Percentiles rank a stretch among this genome's conserved stretches.
Conservation (phyloP, 2,888 invertebrate genomes). For the Tetheella fluctuosa region DNA sequence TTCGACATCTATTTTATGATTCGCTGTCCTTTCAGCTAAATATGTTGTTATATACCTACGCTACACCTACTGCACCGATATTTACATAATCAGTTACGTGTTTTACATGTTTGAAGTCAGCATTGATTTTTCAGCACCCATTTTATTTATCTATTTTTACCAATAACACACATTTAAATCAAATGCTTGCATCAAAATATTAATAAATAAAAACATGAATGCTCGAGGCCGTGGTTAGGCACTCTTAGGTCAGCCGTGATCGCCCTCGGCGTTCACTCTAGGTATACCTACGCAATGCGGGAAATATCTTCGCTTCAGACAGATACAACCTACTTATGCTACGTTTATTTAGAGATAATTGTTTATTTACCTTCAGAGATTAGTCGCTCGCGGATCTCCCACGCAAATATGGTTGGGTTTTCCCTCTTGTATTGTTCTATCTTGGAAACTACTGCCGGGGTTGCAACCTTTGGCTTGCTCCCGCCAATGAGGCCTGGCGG, state of each 20-base stretch:
- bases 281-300: slow-evolving; percentile 36
- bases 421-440: slow-evolving; percentile 99
- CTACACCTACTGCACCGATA: no score
- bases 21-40: no score
- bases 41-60: no score
- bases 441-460: slow-evolving; percentile 98
- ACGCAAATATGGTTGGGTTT: slow-evolving; percentile 99
- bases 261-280: slow-evolving; percentile 60
- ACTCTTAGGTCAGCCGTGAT: slow-evolving; percentile 54
- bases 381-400: slow-evolving; percentile 98
- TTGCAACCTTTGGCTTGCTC: slow-evolving; percentile 98
- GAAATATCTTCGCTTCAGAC: slow-evolving; percentile 38
- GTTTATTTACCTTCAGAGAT: slow-evolving; percentile 94
- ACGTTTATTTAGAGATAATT: slow-evolving; percentile 16
- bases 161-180: not conserved
- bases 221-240: not conserved
- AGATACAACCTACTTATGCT: slow-evolving; percentile 29
- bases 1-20: no score
- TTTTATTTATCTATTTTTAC: no score
- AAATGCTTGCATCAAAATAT: not conserved
- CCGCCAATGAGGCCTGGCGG: slow-evolving; percentile 97
- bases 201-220: not conserved
- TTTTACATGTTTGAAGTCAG: no score
- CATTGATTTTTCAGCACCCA: no score
- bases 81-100: no score